Conservation (phyloP, 2,113 vertebrate species). For the Eudyptes chrysolophus region DNA sequence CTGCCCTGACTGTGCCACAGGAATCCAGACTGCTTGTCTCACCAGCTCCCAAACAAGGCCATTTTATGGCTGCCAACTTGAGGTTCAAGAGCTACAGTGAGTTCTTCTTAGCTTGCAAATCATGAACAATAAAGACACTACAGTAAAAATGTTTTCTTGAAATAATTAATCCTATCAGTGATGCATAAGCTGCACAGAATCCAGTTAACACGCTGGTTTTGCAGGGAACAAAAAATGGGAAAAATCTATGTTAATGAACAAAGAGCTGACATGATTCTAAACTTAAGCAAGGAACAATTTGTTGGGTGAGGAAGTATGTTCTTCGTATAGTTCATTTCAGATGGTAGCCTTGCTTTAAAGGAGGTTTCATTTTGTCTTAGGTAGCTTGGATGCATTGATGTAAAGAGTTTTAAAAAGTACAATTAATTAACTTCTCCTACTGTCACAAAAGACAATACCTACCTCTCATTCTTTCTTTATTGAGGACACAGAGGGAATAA, state of each 20-base stretch:
- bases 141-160: neutral
- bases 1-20: neutral
- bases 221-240: neutral
- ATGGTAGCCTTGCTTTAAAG: neutral
- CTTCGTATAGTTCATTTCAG: neutral
- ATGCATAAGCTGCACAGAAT: neutral
- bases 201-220: neutral
- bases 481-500: neutral
- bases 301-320: neutral
- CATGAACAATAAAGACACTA: neutral
- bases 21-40: neutral
- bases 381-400: neutral
- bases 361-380: neutral
- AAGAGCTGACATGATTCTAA: neutral
- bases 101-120: neutral
- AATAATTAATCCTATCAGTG: neutral
- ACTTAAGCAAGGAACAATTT: neutral
- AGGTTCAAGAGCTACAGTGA: neutral
- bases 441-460: neutral
- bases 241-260: neutral
- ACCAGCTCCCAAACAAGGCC: neutral
- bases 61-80: neutral
- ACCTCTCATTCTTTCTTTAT: neutral
- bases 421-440: neutral
- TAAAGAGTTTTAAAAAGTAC: neutral